Evolutionary conservation across 2,113 vertebrate genomes (phyloP), one percentile per base, ranked within the genome.

Genomic region (Danionella cerebrum): DNA sequence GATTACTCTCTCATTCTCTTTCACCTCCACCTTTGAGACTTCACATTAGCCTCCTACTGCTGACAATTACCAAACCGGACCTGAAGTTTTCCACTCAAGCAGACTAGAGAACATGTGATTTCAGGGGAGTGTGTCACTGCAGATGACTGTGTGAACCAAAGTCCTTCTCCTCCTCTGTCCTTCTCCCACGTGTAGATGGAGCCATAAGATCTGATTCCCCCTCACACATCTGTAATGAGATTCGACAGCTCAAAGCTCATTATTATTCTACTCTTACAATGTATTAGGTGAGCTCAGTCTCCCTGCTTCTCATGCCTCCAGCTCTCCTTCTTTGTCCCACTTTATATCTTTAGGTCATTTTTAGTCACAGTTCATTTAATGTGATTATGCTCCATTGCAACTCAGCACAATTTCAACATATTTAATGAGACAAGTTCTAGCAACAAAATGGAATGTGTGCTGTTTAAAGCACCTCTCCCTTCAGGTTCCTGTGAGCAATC

Each of bases 241-340:
- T 41, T 36, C 19, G 8, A 62, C 48, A 31, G 41, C 48, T 55
- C 41, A 21, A 42, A 70, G 55, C 68, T 71, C 68, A 67, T 75
- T 41, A 70, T 70, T 70, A 70, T 70, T 74, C 62, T 19, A 50
- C 48, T 67, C 62, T 52, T 70, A 70, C 54, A 66, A 41, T 62
- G 62, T 67, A 70, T 54, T 67, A 70, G 52, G 54, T 70, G 22
- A 74, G 54, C 55, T 70, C 60, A 24, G 35, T 62, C 64, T 60
- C 39, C 41, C 55, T 19, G 5, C 38, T 29, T 24, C 42, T 25
- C 55, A 35, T 58, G 21, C 19, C 7, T 58, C 22, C 36, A 13
- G n/a, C 5, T 8, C n/a, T n/a, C 14, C 27, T n/a, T 55, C 53
- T 55, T n/a, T 13, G 53, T 47, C 42, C 42, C 16, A 33, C 12